Evolutionary conservation across 2,797 vertebrate species (phyloP).

Genomic region (Gallinago stenura): DNA sequence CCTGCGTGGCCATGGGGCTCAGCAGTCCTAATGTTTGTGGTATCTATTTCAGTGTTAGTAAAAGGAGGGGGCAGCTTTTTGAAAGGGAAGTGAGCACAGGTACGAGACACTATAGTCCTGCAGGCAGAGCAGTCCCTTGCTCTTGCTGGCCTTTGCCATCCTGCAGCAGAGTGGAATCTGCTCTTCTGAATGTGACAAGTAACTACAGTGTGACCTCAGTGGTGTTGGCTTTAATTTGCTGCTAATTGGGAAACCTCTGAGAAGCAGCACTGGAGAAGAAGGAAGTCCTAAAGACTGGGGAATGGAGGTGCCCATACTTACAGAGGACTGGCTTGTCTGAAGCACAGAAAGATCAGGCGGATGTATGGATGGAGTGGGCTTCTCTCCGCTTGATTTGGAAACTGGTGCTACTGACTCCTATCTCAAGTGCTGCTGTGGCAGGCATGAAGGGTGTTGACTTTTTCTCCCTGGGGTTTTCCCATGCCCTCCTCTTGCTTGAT

Average conservation of each 20-base stretch:
- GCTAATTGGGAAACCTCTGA: not conserved
- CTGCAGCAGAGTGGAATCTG: not conserved
- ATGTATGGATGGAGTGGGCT: not conserved
- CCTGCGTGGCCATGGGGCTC: fast-evolving
- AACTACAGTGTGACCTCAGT: not conserved
- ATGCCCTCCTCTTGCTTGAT: not conserved
- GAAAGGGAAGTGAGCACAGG: not conserved
- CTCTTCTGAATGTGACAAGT: not conserved
- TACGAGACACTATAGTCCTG: not conserved
- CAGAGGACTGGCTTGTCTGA: not conserved
- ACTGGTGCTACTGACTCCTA: not conserved
- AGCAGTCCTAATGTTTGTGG: not conserved
- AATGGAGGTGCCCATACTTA: not conserved
- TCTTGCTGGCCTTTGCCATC: not conserved
- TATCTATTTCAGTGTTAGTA: not conserved
- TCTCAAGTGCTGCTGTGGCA: not conserved
- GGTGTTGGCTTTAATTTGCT: not conserved
- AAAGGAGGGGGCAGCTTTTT: not conserved
- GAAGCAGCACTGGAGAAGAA: not conserved
- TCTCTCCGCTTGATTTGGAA: not conserved
- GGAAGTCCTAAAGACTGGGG: not conserved
- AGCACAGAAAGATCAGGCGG: too few species aligned
- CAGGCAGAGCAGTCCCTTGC: not conserved
- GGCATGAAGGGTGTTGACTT: not conserved
- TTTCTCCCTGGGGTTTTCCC: not conserved